phyloP scores from a whole-genome alignment of 2,797 vertebrate genomes.

The Labeo calbasu region DNA sequence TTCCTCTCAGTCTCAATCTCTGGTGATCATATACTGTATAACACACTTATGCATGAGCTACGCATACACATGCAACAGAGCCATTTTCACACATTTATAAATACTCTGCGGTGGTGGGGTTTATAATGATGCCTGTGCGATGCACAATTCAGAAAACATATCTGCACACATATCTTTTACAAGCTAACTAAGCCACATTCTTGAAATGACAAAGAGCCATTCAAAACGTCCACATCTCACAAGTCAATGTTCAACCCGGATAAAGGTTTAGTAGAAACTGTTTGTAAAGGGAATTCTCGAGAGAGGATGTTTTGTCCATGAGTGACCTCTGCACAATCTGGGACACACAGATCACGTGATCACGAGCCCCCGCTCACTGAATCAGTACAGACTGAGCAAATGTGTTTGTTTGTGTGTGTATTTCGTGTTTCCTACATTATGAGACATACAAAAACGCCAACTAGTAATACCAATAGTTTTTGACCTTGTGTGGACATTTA shows the following conservation, averaged over 20 bases:
- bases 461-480: background rate
- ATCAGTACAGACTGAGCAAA: conserved; percentile 21
- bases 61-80: background rate
- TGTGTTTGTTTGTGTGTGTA: background rate
- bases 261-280: conserved; percentile 10
- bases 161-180: background rate
- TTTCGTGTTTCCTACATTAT: background rate
- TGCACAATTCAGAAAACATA: background rate
- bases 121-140: background rate
- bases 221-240: background rate
- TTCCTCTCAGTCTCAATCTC: background rate
- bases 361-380: conserved; percentile 16
- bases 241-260: conserved; percentile 31
- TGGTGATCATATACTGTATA: background rate
- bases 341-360: conserved; percentile 25
- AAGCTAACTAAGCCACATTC: conserved; percentile 15
- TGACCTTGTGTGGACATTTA: background rate
- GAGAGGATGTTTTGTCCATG: conserved; percentile 28
- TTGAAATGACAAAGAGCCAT: conserved; percentile 14
- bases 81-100: conserved; percentile 17
- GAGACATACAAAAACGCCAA: background rate
- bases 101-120: background rate
- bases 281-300: background rate
- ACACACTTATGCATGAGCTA: background rate
- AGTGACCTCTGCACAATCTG: conserved; percentile 32